Evolutionary conservation across 2,113 vertebrate species (phyloP).

Genomic region (Phalacrocorax brasilianus): DNA sequence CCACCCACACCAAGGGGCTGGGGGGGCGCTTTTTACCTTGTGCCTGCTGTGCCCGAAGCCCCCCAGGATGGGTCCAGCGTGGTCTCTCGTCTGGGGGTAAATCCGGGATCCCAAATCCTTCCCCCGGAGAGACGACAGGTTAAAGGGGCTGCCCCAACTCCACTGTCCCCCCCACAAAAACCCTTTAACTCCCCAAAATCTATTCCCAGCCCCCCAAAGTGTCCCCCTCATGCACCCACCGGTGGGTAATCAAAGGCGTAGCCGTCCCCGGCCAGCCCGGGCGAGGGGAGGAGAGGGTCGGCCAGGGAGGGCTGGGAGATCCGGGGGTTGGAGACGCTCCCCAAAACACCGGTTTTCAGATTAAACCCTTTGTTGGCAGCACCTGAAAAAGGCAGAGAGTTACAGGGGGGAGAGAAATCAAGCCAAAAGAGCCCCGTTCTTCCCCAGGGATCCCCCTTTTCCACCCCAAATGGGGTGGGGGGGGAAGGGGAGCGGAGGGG

Average conservation of each 20-base stretch:
- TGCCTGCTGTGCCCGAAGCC: constrained; percentile 74
- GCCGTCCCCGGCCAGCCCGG: constrained; percentile 75
- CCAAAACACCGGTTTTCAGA: constrained; percentile 72
- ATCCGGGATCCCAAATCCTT: constrained; percentile 80
- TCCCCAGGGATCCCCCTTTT: not conserved
- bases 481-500: too few relatives aligned
- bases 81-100: constrained; percentile 77
- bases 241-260: constrained; percentile 71
- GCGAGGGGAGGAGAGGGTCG: constrained; percentile 59
- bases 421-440: not conserved
- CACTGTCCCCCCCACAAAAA: too few relatives aligned
- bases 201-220: not conserved
- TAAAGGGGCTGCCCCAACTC: too few relatives aligned
- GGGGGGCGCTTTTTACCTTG: constrained; percentile 59
- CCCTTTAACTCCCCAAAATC: not conserved
- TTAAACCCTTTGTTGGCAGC: constrained; percentile 76
- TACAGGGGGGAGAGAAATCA: not conserved
- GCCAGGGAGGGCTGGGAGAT: constrained; percentile 56
- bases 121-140: not conserved
- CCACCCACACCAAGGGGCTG: too few relatives aligned
- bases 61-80: constrained; percentile 51
- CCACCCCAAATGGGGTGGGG: too few relatives aligned
- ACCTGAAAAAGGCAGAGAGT: constrained; percentile 8
- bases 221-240: constrained; percentile 10
- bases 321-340: constrained; percentile 73